Evolutionary conservation across 1,140 invertebrate species (phyloP), one percentile per base, ranked within the genome.

Genomic region (Drosophila suzukii): DNA sequence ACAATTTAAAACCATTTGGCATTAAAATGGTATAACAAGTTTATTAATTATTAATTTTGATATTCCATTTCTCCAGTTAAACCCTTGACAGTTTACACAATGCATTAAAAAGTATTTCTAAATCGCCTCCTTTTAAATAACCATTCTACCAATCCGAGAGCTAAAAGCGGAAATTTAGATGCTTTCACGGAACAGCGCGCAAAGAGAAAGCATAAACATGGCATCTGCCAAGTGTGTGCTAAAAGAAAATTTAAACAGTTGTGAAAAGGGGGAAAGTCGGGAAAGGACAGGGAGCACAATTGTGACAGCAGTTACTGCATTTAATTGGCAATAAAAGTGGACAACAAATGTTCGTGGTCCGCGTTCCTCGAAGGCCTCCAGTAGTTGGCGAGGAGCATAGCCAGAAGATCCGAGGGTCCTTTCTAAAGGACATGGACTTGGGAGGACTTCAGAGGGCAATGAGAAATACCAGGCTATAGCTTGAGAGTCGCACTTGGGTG

Each of bases 311-410:
- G 75, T 71, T 78, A 76, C 67, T 81, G 66, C 59, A 74, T 81
- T 90, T 90, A 89, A 90, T 89, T 85, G 81, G 53, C 81, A 89
- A 90, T 89, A 81, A 90, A 89, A 90, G 75, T 78, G 84, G 67
- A 66, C 84, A 84, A 66, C 76, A 74, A 83, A 77, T 71, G 75
- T 60, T 55, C 54, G 38, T 53, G 49, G 51, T 32, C 49, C 66
- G 57, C 43, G 24, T 32, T 36, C 32, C 51, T 50, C 43, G 46
- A 57, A 51, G 41, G 44, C 30, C 20, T 38, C 44, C 11, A 46
- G 8, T 4, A 24, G 38, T n/a, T 20, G 47, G 36, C 34, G 41
- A 32, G 54, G 32, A 47, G 32, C 27, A 27, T 17, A 67, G 13
- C 24, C 17, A n/a, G 24, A 30, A 24, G 46, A 34, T 24, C 11